A percentile compares a stretch with the other conserved stretches of the same genome.
These are phyloP conservation scores for Temnothorax longispinosus DNA, from an alignment of 1,140 invertebrate genomes.

Conservation along the genomic window DNA sequence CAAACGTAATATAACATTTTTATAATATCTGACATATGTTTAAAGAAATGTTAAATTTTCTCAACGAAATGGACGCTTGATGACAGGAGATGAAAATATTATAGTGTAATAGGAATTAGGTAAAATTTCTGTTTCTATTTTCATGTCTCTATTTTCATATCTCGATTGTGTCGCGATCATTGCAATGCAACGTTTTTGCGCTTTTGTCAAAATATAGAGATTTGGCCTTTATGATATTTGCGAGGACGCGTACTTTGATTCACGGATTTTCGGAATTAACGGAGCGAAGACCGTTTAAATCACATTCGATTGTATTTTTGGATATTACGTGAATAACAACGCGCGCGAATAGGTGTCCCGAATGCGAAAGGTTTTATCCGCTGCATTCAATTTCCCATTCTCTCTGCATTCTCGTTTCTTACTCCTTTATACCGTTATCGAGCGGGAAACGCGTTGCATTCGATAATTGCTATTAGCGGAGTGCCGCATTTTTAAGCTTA, in stretches of 20 bases:
- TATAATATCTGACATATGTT: neutral
- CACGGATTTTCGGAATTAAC: slow-evolving; percentile 37
- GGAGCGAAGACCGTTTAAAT: slow-evolving; percentile 49
- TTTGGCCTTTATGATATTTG: slow-evolving; percentile 1
- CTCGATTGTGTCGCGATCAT: neutral
- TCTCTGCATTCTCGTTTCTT: slow-evolving; percentile 36
- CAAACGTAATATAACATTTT: neutral
- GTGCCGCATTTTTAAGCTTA: slow-evolving; percentile 40
- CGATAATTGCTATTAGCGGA: slow-evolving; percentile 45
- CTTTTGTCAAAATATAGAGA: slow-evolving; percentile 1
- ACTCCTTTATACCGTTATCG: slow-evolving; percentile 1
- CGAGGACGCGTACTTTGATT: slow-evolving; percentile 13
- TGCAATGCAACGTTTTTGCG: neutral
- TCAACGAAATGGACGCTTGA: neutral
- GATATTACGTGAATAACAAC: slow-evolving; percentile 43
- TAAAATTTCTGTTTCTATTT: neutral
- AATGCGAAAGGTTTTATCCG: slow-evolving; percentile 52
- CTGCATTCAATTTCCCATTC: slow-evolving; percentile 51
- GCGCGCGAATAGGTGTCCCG: slow-evolving; percentile 15
- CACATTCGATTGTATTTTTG: slow-evolving; percentile 53
- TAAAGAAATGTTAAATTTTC: slow-evolving; percentile 19
- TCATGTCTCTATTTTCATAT: too few relatives aligned
- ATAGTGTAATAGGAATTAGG: neutral
- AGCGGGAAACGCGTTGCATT: neutral
- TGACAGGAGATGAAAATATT: neutral